Percentiles rank a stretch among this genome's conserved stretches.
Conservation (phyloP, 2,888 invertebrate species). For the Meiosimyza decipiens region DNA sequence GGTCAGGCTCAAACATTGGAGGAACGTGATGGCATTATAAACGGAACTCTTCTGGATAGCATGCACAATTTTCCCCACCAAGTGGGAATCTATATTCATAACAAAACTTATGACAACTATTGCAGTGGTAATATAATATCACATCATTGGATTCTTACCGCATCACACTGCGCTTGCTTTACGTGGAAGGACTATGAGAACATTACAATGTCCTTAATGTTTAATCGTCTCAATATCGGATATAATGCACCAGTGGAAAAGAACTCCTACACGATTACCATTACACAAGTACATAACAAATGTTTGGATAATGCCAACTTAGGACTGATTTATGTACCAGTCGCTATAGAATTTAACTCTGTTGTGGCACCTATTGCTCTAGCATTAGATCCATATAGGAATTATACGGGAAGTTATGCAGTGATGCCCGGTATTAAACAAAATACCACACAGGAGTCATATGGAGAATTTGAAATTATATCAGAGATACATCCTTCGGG, state of each 20-base stretch:
- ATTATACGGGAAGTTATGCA: slow-evolving; percentile 34
- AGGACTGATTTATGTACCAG: slow-evolving; percentile 42
- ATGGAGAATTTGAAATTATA: slow-evolving; percentile 44
- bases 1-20: slow-evolving; percentile 5
- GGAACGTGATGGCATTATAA: slow-evolving; percentile 32
- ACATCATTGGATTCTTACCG: slow-evolving; percentile 42
- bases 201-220: slow-evolving; percentile 32
- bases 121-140: slow-evolving; percentile 45
- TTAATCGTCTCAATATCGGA: slow-evolving; percentile 41
- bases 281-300: slow-evolving; percentile 31
- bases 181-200: not conserved
- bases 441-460: slow-evolving; percentile 35
- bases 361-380: slow-evolving; percentile 34
- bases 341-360: slow-evolving; percentile 35
- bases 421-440: slow-evolving; percentile 44
- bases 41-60: slow-evolving; percentile 22
- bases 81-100: slow-evolving; percentile 32
- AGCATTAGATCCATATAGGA: slow-evolving; percentile 10
- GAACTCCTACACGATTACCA: slow-evolving; percentile 38
- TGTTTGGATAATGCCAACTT: slow-evolving; percentile 36
- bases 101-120: not conserved
- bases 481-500: slow-evolving; percentile 32
- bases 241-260: not conserved
- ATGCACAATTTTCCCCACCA: slow-evolving; percentile 36
- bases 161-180: slow-evolving; percentile 35